These are phyloP conservation scores for Trissolcus japonicus DNA, from an alignment of 2,888 invertebrate species.

Conservation along the genomic window DNA sequence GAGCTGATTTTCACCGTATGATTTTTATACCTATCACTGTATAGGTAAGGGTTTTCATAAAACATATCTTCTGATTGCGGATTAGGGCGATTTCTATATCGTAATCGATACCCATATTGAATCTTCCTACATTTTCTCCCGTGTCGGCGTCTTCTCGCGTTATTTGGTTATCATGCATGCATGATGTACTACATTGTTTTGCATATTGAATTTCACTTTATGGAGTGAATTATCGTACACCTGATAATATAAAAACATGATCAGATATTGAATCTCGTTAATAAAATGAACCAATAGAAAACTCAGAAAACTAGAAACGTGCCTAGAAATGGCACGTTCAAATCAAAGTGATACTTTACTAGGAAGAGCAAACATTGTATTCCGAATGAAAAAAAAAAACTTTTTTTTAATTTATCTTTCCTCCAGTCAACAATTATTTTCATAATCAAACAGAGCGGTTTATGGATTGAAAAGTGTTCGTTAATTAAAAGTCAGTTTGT, in stretches of 20 bases:
- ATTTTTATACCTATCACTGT: too few species aligned
- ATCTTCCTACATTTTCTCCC: conserved; percentile 30
- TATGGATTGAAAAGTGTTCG: conserved; percentile 8
- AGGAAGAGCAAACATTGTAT: neutral
- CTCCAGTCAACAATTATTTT: neutral
- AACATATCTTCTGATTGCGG: too few species aligned
- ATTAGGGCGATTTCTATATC: conserved; percentile 8
- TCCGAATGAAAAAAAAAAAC: neutral
- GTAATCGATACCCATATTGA: conserved; percentile 27
- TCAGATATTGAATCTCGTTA: too few species aligned
- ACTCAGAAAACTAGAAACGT: too few species aligned
- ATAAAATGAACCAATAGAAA: too few species aligned
- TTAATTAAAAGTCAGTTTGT: conserved; percentile 11
- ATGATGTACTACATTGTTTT: conserved; percentile 35
- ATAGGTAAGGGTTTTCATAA: too few species aligned
- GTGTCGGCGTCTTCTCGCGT: conserved; percentile 4
- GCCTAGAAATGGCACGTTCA: too few species aligned
- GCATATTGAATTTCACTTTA: conserved; percentile 28
- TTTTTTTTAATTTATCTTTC: neutral
- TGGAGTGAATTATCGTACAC: conserved; percentile 5
- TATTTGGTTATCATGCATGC: conserved; percentile 18
- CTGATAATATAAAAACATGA: too few species aligned
- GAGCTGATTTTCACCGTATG: too few species aligned
- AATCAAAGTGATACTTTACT: too few species aligned
- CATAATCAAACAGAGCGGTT: conserved; percentile 1